Evolutionary conservation across 37 sponge, comb jelly and placozoan genomes (phyloP).

Genomic region (Petrosia ficiformis): DNA sequence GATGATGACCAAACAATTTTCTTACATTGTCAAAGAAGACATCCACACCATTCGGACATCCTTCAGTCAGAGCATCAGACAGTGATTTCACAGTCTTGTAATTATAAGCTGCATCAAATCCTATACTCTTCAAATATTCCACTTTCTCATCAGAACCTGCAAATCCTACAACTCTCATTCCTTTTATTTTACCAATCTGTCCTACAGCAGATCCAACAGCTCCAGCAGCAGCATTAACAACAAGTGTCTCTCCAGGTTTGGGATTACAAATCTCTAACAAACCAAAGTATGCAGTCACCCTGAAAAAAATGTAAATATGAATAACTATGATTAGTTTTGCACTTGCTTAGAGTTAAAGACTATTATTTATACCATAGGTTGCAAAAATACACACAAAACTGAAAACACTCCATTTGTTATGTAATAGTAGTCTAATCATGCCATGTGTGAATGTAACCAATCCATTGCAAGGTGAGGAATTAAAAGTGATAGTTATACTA

Average conservation of each 20-base stretch:
- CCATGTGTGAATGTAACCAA: too few relatives aligned
- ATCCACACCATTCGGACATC: conserved; percentile 84
- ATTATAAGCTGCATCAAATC: conserved; percentile 91
- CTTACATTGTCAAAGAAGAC: conserved; percentile 92
- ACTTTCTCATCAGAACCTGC: conserved; percentile 86
- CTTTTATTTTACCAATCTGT: conserved; percentile 85
- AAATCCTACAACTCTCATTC: conserved; percentile 82
- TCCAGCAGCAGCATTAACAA: conserved; percentile 87
- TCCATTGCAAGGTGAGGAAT: too few relatives aligned
- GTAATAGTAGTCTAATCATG: too few relatives aligned
- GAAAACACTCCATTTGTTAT: too few relatives aligned
- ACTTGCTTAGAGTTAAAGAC: too few relatives aligned
- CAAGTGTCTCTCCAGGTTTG: conserved; percentile 83
- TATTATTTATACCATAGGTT: too few relatives aligned
- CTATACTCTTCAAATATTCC: conserved; percentile 48
- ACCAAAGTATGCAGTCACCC: conserved; percentile 88
- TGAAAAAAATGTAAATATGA: conserved; percentile 14
- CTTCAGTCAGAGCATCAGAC: conserved; percentile 56
- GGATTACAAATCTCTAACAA: conserved; percentile 67
- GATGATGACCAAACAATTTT: not conserved
- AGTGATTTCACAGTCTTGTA: conserved; percentile 81
- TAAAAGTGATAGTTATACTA: too few relatives aligned
- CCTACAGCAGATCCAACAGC: conserved; percentile 89
- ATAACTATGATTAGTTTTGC: too few relatives aligned
- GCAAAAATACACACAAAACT: too few relatives aligned